Evolutionary conservation across 2,113 vertebrate species (phyloP), one percentile per base, ranked within the genome.

Genomic region (Girardinichthys multiradiatus): DNA sequence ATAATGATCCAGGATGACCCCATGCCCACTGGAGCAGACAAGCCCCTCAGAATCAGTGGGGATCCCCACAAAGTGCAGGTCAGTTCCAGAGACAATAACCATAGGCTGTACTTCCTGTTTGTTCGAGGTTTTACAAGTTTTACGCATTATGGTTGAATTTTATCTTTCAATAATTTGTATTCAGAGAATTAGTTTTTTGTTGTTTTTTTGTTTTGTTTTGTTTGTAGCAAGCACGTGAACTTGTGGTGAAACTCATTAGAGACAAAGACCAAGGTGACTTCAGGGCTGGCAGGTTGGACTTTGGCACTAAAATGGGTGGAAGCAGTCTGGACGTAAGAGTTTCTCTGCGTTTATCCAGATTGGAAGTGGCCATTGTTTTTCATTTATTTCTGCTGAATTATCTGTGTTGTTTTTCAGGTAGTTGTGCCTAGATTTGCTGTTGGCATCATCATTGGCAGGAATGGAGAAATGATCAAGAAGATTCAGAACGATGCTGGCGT

Each of bases 1-100:
- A 96, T 99, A 54, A 99, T 99, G 97, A 99, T 99, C 92, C 98
- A 99, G 91, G 97, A 98, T 1, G 98, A 98, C 77, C 97, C 97
- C 0, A 91, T 98, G 92, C 97, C 97, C 24, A 99, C 97, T 1
- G 98, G 98, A 87, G 96, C 97, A 64, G 98, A 99, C 91, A 99
- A 99, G 92, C 97, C 97, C 76, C 95, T 99, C 80, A 96, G 98
- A 85, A 98, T 99, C 93, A 96, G 97, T 29, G 98, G 98, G 77
- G 98, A 99, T 90, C 95, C 96, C 39, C 98, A 96, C 90, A 99
- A 99, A 98, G 97, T 99, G 14, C 97, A 99, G 97, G 97, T 97
- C 42, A 8, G 82, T 84, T 24, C 61, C 28, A 28, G 62, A 73
- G 11, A 33, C 69, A 61, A 66, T 72, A 60, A 58, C 54, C 76